Evolutionary conservation across 2,888 invertebrate genomes (phyloP).

Genomic region (Steinernema scapterisci): DNA sequence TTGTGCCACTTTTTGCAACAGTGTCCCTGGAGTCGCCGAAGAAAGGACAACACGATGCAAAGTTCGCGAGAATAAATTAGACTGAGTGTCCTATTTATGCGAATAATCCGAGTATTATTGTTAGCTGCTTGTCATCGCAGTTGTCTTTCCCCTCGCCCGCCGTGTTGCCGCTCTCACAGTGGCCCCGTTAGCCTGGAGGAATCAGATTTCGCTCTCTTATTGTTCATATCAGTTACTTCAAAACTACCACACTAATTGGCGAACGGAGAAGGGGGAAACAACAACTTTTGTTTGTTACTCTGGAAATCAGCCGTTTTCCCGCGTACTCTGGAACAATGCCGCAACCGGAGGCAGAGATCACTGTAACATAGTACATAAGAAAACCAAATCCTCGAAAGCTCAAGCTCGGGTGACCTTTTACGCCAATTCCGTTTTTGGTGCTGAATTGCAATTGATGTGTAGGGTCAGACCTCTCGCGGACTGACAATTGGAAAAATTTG

Average conservation of each 20-base stretch:
- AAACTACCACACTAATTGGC: neutral
- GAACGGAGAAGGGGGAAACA: too few species aligned
- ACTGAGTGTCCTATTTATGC: conserved; percentile 14
- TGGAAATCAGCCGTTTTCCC: too few species aligned
- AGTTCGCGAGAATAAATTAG: conserved; percentile 14
- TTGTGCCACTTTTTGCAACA: conserved; percentile 14
- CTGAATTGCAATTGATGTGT: too few species aligned
- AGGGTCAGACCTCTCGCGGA: too few species aligned
- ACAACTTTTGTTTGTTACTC: too few species aligned
- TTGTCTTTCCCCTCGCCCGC: neutral
- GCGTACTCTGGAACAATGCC: too few species aligned
- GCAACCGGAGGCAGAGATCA: too few species aligned
- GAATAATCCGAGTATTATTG: conserved; percentile 1
- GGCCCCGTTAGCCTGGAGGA: neutral
- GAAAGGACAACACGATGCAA: too few species aligned
- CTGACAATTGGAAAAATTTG: neutral
- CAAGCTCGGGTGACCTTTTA: too few species aligned
- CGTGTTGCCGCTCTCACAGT: neutral
- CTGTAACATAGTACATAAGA: too few species aligned
- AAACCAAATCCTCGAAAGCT: too few species aligned
- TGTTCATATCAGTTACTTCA: conserved; percentile 20
- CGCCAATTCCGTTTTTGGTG: too few species aligned
- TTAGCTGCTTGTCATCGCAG: neutral
- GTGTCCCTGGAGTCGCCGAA: neutral
- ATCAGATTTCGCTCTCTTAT: conserved; percentile 3